Conservation (phyloP, 2,113 vertebrate species). For the Struthidea cinerea region DNA sequence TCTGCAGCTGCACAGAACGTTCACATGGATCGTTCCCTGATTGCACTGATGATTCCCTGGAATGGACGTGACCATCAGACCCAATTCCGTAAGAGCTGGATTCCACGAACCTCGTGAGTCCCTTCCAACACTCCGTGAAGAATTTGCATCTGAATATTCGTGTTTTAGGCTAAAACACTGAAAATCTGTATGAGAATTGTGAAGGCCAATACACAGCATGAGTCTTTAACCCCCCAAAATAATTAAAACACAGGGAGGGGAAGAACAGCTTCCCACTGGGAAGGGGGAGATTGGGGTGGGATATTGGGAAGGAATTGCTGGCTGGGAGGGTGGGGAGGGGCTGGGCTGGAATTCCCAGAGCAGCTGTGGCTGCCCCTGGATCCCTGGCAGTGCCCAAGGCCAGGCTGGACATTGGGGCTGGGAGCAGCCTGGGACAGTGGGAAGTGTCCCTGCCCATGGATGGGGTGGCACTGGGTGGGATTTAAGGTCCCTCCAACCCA, state of each 20-base stretch:
- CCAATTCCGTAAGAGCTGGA: not conserved
- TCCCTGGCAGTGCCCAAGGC: not conserved
- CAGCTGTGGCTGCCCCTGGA: not conserved
- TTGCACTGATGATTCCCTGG: not conserved
- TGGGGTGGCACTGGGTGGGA: rapidly evolving
- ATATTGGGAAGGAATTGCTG: rapidly evolving
- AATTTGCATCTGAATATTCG: not conserved
- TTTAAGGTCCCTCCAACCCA: not conserved
- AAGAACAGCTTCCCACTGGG: not conserved
- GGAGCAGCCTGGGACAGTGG: rapidly evolving
- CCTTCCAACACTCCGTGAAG: not conserved
- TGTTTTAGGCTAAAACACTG: not conserved
- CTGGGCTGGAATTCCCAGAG: not conserved
- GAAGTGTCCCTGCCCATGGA: not conserved
- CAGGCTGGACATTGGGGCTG: not conserved
- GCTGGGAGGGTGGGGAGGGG: not conserved
- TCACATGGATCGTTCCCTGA: not conserved
- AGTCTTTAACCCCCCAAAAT: not conserved
- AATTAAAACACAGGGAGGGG: not conserved
- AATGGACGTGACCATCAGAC: not conserved
- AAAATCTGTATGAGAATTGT: not conserved
- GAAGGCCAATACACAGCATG: not conserved
- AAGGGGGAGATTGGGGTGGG: no score
- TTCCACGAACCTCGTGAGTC: not conserved
- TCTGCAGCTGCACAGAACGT: constrained; percentile 55